Evolutionary conservation across 30 jellyfish, hydroid and myxozoan species (phyloP).

Genomic region (Aurelia sp.): DNA sequence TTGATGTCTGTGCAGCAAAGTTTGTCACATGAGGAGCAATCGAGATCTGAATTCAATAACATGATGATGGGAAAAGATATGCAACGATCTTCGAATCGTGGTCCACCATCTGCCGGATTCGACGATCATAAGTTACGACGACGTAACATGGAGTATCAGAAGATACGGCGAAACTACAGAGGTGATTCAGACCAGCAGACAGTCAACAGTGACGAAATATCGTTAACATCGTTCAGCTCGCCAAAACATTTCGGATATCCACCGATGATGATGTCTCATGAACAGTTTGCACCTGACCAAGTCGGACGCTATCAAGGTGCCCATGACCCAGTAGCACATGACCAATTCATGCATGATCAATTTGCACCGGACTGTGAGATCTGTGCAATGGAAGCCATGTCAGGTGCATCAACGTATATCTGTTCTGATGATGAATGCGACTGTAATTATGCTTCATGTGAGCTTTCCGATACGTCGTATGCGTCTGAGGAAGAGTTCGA

Average conservation of each 20-base stretch:
- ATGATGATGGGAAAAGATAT: slow-evolving; percentile 34
- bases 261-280: slow-evolving; percentile 18
- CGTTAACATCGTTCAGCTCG: slow-evolving; percentile 37
- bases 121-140: slow-evolving; percentile 48
- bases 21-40: slow-evolving; percentile 51
- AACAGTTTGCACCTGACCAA: slow-evolving; percentile 53
- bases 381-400: slow-evolving; percentile 61
- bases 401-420: slow-evolving; percentile 62
- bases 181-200: slow-evolving; percentile 58
- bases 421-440: slow-evolving; percentile 88
- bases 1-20: slow-evolving; percentile 76
- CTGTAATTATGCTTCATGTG: slow-evolving; percentile 77
- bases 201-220: slow-evolving; percentile 36
- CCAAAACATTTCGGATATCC: slow-evolving; percentile 65
- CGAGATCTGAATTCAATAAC: slow-evolving; percentile 43
- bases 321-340: too few relatives aligned
- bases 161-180: slow-evolving; percentile 40
- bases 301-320: too few relatives aligned
- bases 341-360: background rate
- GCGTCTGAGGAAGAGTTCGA: slow-evolving; percentile 78
- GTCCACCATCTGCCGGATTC: slow-evolving; percentile 12
- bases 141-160: slow-evolving; percentile 52
- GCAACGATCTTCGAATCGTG: slow-evolving; percentile 1
- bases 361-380: slow-evolving; percentile 73
- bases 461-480: slow-evolving; percentile 68